Percentiles rank a stretch among this genome's conserved stretches.
These are phyloP conservation scores for Rhinogobius similis DNA, from an alignment of 2,113 vertebrate genomes.

Conservation along the genomic window DNA sequence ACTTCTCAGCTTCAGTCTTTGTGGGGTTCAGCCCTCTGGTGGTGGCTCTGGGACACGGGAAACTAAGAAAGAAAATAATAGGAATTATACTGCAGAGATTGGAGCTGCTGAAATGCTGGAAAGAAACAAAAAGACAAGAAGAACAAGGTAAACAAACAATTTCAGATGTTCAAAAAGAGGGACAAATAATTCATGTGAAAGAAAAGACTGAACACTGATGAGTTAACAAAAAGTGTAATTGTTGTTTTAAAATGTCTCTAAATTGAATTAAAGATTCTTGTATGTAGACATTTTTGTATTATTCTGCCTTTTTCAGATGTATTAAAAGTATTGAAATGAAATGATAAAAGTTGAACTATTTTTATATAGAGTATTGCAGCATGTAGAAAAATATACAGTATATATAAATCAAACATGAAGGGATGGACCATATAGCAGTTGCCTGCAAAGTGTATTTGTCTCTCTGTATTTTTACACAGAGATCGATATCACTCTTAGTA, in stretches of 20 bases:
- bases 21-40: slow-evolving; percentile 82
- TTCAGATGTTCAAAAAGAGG: slow-evolving; percentile 46
- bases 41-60: slow-evolving; percentile 79
- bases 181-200: slow-evolving; percentile 22
- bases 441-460: no score
- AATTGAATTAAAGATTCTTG: not conserved
- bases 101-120: slow-evolving; percentile 23
- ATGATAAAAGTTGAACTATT: no score
- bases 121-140: slow-evolving; percentile 3
- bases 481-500: no score
- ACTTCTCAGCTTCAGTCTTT: slow-evolving; percentile 78
- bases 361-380: no score
- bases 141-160: slow-evolving; percentile 27
- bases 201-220: slow-evolving; percentile 28
- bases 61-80: slow-evolving; percentile 70
- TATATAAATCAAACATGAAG: no score
- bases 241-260: not conserved
- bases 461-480: no score
- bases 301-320: no score
- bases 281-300: not conserved
- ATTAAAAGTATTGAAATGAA: no score
- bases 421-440: no score
- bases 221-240: not conserved
- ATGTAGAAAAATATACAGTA: no score
- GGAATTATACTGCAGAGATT: slow-evolving; percentile 50